Percentiles rank a stretch among this genome's conserved stretches.
Evolutionary conservation across 2,797 vertebrate species (phyloP).

Genomic region (Lemur catta): DNA sequence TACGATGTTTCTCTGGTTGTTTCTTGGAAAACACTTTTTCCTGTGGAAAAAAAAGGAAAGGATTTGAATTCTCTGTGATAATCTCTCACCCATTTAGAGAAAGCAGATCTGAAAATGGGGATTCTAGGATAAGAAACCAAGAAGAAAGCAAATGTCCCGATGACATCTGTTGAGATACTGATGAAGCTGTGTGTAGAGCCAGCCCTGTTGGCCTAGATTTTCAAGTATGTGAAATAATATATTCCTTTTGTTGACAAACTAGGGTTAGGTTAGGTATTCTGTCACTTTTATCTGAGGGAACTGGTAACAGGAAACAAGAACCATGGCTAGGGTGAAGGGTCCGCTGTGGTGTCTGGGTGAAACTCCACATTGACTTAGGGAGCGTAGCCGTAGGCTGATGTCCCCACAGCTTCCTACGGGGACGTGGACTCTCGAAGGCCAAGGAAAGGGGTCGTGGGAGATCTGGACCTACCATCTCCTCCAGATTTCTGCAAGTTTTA

Average conservation of each 20-base stretch:
- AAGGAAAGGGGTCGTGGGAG: neutral
- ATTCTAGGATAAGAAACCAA: neutral
- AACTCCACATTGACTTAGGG: neutral
- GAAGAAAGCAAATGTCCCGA: no score
- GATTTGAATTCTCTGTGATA: neutral
- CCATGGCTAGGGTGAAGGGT: neutral
- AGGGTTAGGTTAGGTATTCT: neutral
- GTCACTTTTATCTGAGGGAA: neutral
- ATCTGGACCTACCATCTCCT: neutral
- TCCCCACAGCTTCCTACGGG: neutral
- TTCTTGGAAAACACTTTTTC: neutral
- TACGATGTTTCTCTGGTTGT: neutral
- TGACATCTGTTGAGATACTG: neutral
- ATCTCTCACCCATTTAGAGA: neutral
- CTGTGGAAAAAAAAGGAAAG: neutral
- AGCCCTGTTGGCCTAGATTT: neutral
- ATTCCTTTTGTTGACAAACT: neutral
- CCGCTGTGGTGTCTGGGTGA: neutral
- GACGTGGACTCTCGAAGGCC: neutral
- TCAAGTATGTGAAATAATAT: neutral
- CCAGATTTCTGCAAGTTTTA: neutral
- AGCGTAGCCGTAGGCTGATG: rapidly evolving
- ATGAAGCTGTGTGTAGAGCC: neutral
- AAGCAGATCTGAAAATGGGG: neutral
- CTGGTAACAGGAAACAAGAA: neutral